Base-by-base conservation (phyloP, 2,797 vertebrate species). In the Gallinago nigripennis region DNA sequence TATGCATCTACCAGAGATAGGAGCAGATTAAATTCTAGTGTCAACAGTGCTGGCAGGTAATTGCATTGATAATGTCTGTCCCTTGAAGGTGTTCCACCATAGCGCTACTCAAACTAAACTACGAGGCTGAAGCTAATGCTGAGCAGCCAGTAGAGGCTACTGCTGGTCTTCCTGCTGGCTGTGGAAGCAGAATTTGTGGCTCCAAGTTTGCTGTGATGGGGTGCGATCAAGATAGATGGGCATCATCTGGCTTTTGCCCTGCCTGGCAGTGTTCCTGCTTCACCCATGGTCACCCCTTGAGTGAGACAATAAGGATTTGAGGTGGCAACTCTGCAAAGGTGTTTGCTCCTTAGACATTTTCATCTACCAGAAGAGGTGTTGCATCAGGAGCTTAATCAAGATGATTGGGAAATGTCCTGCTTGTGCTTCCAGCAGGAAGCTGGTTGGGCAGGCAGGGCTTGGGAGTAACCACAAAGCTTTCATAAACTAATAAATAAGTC, bases 341-440 rank as follows among this genome's bases (percentile, higher is more conserved):
- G 19, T 58, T 72, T 2, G 0, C 16, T 85, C 11, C 16, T 5
- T 3, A 20, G 58, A 4, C 0, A 0, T 54, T 57, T 28, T 45
- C 27, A 24, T 79, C 24, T 61, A 30, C 35, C 3, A 1, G 7
- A 30, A 80, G 66, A 50, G 37, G 7, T 43, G 8, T 58, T 75
- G 12, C 7, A 54, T 75, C 37, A 5, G 9, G 9, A 50, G 21
- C 7, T 71, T 35, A 3, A 54, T 46, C 0, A 1, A 13, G 23
- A 5, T 61, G 31, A 53, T 33, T 0, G 8, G 54, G 76, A 86
- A 28, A 30, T 45, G n/a, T 4, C 85, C 37, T 75, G 21, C 33
- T 45, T 28, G n/a, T 64, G 48, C 63, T 84, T 27, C 19, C 81
- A 82, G 50, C 2, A 2, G 50, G 53, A 73, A 46, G 24, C 33